Evolutionary conservation across 2,888 invertebrate genomes (phyloP).

Genomic region (Acleris holmiana): DNA sequence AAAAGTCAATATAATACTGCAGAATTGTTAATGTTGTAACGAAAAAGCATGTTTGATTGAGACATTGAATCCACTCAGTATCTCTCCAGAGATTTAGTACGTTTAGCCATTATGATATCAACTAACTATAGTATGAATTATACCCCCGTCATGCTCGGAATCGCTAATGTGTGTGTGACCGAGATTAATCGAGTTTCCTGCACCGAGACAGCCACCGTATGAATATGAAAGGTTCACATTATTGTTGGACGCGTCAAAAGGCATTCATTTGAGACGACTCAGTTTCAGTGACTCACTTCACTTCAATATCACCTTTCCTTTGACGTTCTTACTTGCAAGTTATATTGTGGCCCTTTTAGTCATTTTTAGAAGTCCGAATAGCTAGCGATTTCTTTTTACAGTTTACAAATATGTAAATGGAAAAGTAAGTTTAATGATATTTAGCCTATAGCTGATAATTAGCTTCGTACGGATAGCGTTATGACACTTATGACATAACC

Average conservation of each 20-base stretch:
- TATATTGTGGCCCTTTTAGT: not conserved
- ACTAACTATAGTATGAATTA: not conserved
- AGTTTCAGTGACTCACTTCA: conserved; percentile 27
- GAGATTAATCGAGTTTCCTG: conserved; percentile 20
- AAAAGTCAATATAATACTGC: too few relatives aligned
- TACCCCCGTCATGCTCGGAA: conserved; percentile 6
- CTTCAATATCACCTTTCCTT: conserved; percentile 13
- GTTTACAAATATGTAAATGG: too few relatives aligned
- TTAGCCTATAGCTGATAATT: too few relatives aligned
- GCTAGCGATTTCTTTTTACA: too few relatives aligned
- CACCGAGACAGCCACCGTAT: conserved; percentile 13
- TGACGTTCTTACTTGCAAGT: not conserved
- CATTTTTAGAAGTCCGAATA: too few relatives aligned
- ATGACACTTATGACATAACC: too few relatives aligned
- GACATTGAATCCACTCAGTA: too few relatives aligned
- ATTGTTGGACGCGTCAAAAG: conserved; percentile 30
- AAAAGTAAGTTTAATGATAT: too few relatives aligned
- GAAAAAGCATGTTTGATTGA: too few relatives aligned
- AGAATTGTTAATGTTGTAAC: too few relatives aligned
- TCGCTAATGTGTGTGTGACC: conserved; percentile 14
- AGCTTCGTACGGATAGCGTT: too few relatives aligned
- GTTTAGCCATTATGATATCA: not conserved
- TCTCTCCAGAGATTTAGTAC: not conserved
- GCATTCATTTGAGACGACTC: conserved; percentile 22
- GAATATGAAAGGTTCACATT: conserved; percentile 32